Evolutionary conservation across 2,113 vertebrate species (phyloP).

Genomic region (Mustelus asterias): DNA sequence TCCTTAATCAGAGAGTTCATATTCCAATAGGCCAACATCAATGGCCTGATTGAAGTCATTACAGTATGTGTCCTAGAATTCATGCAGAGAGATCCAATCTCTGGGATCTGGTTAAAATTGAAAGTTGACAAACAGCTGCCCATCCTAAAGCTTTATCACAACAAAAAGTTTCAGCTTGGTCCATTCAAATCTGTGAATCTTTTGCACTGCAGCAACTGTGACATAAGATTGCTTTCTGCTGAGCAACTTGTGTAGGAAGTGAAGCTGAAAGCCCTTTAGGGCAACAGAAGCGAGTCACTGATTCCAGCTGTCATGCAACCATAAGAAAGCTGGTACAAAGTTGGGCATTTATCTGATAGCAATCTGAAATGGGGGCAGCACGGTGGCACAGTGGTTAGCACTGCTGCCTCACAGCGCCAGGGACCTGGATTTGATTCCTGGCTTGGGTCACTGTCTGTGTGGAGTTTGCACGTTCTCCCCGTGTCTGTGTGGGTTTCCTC

Average conservation of each 20-base stretch:
- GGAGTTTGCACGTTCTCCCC: too few relatives aligned
- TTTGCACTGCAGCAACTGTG: background rate
- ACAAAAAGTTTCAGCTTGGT: background rate
- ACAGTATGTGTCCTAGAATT: background rate
- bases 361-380: background rate
- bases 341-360: background rate
- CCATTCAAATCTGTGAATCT: background rate
- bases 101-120: background rate
- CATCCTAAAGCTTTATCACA: background rate
- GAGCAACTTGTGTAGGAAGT: background rate
- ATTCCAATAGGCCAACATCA: too few relatives aligned
- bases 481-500: too few relatives aligned
- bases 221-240: background rate
- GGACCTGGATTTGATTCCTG: too few relatives aligned
- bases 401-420: too few relatives aligned
- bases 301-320: too few relatives aligned
- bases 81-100: background rate
- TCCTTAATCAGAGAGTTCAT: too few relatives aligned
- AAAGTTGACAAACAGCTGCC: background rate
- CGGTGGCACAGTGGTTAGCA: too few relatives aligned
- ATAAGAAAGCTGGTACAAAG: background rate
- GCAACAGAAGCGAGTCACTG: background rate
- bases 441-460: too few relatives aligned
- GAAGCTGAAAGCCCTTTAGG: too few relatives aligned
- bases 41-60: too few relatives aligned